Conservation (phyloP, 2,888 invertebrate species). For the Cosmopolites sordidus region DNA sequence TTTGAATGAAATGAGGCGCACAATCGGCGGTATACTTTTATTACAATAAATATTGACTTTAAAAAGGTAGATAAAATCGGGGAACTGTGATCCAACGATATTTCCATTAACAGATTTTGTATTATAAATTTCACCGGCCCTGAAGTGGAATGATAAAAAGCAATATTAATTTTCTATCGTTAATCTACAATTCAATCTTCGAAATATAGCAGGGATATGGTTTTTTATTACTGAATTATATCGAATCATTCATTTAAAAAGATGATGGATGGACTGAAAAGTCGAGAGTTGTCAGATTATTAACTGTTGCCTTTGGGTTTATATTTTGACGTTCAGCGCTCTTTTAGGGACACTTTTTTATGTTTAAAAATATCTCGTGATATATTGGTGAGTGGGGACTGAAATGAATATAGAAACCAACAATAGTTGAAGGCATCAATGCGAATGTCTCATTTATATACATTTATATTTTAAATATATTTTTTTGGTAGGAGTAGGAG, state of each 20-base stretch:
- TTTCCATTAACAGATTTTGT: too few relatives aligned
- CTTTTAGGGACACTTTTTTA: conserved; percentile 10
- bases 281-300: conserved; percentile 22
- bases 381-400: conserved; percentile 13
- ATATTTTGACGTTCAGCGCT: conserved; percentile 8
- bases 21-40: too few relatives aligned
- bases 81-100: too few relatives aligned
- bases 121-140: neutral
- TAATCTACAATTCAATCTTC: conserved; percentile 22
- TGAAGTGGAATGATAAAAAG: conserved; percentile 16
- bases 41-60: too few relatives aligned
- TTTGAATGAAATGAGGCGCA: too few relatives aligned
- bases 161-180: conserved; percentile 21
- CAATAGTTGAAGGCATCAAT: too few relatives aligned
- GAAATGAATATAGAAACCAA: neutral
- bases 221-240: conserved; percentile 20
- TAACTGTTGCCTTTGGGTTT: conserved; percentile 18
- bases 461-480: neutral
- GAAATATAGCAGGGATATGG: conserved; percentile 11
- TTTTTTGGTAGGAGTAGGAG: neutral
- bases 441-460: too few relatives aligned
- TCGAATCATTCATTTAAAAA: conserved; percentile 18
- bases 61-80: too few relatives aligned
- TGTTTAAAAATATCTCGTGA: conserved; percentile 15
- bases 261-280: conserved; percentile 22